Evolutionary conservation across 2,113 vertebrate genomes (phyloP).

Genomic region (Oncorhynchus tshawytscha): DNA sequence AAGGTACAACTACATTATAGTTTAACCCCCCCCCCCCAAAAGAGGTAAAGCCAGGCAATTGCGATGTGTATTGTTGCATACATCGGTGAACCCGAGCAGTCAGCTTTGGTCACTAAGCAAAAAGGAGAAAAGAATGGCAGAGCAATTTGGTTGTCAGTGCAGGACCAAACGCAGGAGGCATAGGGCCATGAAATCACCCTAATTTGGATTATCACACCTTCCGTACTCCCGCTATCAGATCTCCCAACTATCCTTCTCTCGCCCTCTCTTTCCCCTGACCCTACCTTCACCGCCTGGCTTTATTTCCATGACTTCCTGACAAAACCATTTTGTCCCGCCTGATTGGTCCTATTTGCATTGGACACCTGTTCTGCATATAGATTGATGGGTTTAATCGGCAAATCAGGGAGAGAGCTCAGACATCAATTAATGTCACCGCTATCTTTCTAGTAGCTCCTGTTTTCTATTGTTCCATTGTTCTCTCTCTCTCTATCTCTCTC

Average conservation of each 20-base stretch:
- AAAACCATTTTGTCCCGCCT: slow-evolving; percentile 91
- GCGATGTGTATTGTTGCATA: slow-evolving; percentile 27
- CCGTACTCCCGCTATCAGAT: slow-evolving; percentile 44
- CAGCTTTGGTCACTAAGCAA: slow-evolving; percentile 47
- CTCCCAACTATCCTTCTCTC: slow-evolving; percentile 26
- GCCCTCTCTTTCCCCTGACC: not conserved
- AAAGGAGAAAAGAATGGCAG: slow-evolving; percentile 57
- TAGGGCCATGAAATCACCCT: slow-evolving; percentile 70
- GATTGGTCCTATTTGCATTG: slow-evolving; percentile 94
- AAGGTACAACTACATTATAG: not conserved
- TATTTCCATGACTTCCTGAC: slow-evolving; percentile 85
- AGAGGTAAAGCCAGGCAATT: slow-evolving; percentile 20
- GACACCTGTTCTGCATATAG: slow-evolving; percentile 91
- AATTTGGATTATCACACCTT: slow-evolving; percentile 71
- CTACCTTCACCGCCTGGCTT: slow-evolving; percentile 53
- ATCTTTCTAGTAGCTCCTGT: slow-evolving; percentile 50
- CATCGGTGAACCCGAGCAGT: not conserved
- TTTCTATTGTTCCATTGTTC: slow-evolving; percentile 10
- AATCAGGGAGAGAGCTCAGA: slow-evolving; percentile 91
- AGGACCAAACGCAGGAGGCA: slow-evolving; percentile 49
- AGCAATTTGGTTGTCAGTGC: slow-evolving; percentile 59
- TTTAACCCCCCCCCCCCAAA: slow-evolving; percentile 1
- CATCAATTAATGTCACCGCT: slow-evolving; percentile 91
- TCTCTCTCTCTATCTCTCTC: not conserved
- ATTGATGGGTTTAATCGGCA: slow-evolving; percentile 99